Percentiles rank a stretch among this genome's conserved stretches.
These are phyloP conservation scores for Lasioglossum morio DNA, from an alignment of 2,888 invertebrate genomes.

Conservation along the genomic window DNA sequence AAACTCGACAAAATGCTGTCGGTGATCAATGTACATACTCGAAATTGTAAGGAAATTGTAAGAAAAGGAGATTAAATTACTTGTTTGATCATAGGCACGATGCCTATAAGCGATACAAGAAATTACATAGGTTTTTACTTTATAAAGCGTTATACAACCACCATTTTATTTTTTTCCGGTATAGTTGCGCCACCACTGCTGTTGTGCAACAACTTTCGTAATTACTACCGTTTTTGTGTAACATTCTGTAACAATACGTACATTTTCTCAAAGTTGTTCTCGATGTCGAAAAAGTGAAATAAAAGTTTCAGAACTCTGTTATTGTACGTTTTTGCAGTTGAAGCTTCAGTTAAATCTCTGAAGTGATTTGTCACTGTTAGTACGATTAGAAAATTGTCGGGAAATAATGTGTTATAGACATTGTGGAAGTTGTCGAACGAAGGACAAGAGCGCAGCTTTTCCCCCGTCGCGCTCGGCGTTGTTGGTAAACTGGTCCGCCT, in stretches of 20 bases:
- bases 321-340: no score
- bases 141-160: background rate
- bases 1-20: background rate
- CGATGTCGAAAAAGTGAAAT: background rate
- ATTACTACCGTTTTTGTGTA: background rate
- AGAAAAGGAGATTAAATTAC: background rate
- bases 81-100: background rate
- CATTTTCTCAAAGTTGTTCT: background rate
- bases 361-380: no score
- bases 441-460: slow-evolving; percentile 13
- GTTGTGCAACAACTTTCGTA: background rate
- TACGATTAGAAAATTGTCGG: no score
- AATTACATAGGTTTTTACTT: background rate
- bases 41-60: no score
- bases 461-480: slow-evolving; percentile 18
- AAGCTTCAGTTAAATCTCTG: no score
- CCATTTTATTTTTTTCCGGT: background rate
- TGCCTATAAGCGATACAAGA: background rate
- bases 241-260: background rate
- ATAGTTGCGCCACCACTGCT: background rate
- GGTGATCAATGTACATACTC: no score
- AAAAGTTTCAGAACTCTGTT: no score
- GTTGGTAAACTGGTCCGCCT: slow-evolving; percentile 31
- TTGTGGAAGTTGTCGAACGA: background rate
- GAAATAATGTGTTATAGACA: background rate